These are phyloP conservation scores for Mormyrus iriodes DNA, from an alignment of 2,113 vertebrate genomes.

Conservation along the genomic window DNA sequence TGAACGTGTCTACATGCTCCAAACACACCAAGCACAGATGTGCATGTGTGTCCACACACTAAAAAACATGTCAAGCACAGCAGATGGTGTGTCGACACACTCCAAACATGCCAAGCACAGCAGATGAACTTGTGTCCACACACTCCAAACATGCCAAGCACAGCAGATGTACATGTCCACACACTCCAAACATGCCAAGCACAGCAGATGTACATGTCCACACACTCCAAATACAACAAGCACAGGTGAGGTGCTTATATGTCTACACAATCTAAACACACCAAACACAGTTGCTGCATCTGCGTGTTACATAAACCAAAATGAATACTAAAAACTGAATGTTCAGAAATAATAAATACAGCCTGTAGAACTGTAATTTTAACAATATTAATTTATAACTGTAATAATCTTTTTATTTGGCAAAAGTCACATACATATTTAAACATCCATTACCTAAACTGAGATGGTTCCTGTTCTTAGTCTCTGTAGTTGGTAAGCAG, in stretches of 20 bases:
- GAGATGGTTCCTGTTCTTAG: not conserved
- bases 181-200: not conserved
- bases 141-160: constrained; percentile 34
- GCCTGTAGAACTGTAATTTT: too few species aligned
- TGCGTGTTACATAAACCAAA: constrained; percentile 48
- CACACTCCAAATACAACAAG: not conserved
- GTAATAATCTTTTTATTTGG: not conserved
- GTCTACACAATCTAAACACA: not conserved
- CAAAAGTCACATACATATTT: not conserved
- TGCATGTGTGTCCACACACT: constrained; percentile 45
- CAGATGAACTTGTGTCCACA: not conserved
- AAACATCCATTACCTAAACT: not conserved
- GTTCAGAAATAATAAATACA: not conserved
- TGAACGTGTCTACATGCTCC: constrained; percentile 36
- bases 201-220: not conserved
- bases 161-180: not conserved
- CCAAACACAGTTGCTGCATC: not conserved
- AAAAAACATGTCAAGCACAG: constrained; percentile 44
- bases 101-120: not conserved
- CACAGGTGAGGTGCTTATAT: not conserved
- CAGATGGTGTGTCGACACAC: not conserved
- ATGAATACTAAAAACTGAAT: not conserved
- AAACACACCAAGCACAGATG: constrained; percentile 29
- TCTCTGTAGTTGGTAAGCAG: not conserved
- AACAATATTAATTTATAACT: not conserved